Evolutionary conservation across 1,140 invertebrate species (phyloP).

Genomic region (Drosophila ficusphila): DNA sequence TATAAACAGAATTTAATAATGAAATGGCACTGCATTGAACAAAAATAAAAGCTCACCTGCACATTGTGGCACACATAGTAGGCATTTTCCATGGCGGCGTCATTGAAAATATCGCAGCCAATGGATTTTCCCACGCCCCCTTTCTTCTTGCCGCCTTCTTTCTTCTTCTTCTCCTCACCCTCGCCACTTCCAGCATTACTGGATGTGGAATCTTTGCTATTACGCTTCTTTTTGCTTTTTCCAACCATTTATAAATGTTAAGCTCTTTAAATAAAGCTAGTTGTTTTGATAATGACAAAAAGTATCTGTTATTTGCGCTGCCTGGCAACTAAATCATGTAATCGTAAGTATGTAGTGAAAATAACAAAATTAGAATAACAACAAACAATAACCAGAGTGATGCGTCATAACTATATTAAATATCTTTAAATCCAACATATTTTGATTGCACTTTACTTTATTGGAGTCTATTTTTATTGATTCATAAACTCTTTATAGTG

Average conservation of each 20-base stretch:
- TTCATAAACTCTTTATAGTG: slow-evolving; percentile 41
- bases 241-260: slow-evolving; percentile 68
- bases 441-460: not conserved
- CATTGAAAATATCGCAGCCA: slow-evolving; percentile 92
- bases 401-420: no score
- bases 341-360: no score
- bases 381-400: no score
- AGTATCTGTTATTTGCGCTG: no score
- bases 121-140: slow-evolving; percentile 87
- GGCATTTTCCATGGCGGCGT: slow-evolving; percentile 94
- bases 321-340: no score
- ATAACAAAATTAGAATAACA: no score
- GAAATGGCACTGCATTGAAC: not conserved
- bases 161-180: slow-evolving; percentile 84
- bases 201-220: slow-evolving; percentile 85
- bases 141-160: slow-evolving; percentile 85
- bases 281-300: slow-evolving; percentile 37
- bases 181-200: slow-evolving; percentile 81
- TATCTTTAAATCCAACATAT: not conserved
- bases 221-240: slow-evolving; percentile 85
- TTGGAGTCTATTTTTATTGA: slow-evolving; percentile 6
- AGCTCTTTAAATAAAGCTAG: not conserved
- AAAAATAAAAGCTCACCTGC: slow-evolving; percentile 86
- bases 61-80: slow-evolving; percentile 95
- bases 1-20: not conserved